Percentiles rank a stretch among this genome's conserved stretches.
These are phyloP conservation scores for Plodia interpunctella DNA, from an alignment of 1,140 invertebrate genomes.

Conservation along the genomic window DNA sequence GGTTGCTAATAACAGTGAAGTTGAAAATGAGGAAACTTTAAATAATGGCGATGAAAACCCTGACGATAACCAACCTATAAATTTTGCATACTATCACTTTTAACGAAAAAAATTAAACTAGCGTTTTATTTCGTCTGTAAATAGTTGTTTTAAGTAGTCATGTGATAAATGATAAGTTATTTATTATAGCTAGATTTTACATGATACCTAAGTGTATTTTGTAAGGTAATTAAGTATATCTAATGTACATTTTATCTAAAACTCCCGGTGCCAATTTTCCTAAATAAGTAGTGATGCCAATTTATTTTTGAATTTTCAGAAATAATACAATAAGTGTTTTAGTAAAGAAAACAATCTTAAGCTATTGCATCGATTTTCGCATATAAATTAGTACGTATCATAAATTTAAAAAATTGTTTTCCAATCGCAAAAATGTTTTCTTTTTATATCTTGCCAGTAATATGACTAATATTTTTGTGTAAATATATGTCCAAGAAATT, in stretches of 20 bases:
- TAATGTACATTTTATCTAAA: slow-evolving; percentile 40
- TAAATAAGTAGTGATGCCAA: slow-evolving; percentile 16
- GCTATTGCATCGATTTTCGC: not conserved
- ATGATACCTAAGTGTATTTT: slow-evolving; percentile 29
- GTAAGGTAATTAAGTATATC: slow-evolving; percentile 17
- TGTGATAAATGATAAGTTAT: slow-evolving; percentile 54
- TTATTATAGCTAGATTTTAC: slow-evolving; percentile 59
- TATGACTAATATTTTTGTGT: not conserved
- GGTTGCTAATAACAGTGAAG: slow-evolving; percentile 37
- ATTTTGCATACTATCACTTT: slow-evolving; percentile 71
- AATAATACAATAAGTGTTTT: not conserved
- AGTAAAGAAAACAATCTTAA: not conserved
- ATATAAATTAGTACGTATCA: too few relatives aligned
- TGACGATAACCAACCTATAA: slow-evolving; percentile 57
- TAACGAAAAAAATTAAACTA: slow-evolving; percentile 38
- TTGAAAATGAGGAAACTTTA: slow-evolving; percentile 46
- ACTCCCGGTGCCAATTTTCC: slow-evolving; percentile 30
- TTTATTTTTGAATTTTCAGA: slow-evolving; percentile 10
- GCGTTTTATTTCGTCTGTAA: slow-evolving; percentile 42
- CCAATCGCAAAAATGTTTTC: not conserved
- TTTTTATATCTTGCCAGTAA: not conserved
- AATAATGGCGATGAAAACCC: slow-evolving; percentile 31
- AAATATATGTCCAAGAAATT: slow-evolving; percentile 8
- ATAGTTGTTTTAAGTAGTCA: slow-evolving; percentile 48
- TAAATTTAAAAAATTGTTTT: not conserved